Evolutionary conservation across 92 coral and sea anemone species (phyloP).

Genomic region (Parazoanthus darwini): DNA sequence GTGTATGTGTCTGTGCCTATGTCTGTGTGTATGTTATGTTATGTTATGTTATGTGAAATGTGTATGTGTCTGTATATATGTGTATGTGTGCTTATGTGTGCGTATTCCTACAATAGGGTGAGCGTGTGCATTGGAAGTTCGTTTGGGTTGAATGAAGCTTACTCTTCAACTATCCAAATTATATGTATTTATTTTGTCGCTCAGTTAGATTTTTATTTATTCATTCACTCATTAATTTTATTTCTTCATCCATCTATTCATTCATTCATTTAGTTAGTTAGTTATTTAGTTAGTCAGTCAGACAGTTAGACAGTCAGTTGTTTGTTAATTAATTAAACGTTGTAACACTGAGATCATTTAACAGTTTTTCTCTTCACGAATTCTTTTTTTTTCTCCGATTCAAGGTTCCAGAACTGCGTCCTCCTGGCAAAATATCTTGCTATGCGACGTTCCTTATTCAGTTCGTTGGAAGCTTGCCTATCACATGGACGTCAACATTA

Average conservation of each 20-base stretch:
- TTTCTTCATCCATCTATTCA: neutral
- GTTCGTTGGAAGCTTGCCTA: conserved; percentile 12
- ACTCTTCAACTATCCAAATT: no score
- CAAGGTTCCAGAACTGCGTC: neutral
- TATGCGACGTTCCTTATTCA: conserved; percentile 23
- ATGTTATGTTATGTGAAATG: no score
- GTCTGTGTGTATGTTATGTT: neutral
- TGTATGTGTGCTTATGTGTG: neutral
- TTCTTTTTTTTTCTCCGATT: neutral
- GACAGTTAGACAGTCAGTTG: neutral
- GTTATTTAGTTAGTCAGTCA: neutral
- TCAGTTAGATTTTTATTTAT: no score
- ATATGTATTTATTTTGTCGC: no score
- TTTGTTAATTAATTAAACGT: neutral
- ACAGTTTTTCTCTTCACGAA: neutral
- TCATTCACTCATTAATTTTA: neutral
- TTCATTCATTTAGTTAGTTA: neutral
- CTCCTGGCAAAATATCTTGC: neutral
- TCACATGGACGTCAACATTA: neutral
- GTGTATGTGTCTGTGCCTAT: no score
- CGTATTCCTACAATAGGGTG: neutral
- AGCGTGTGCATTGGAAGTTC: neutral
- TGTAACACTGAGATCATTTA: neutral
- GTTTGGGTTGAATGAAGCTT: neutral
- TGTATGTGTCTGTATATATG: neutral